Evolutionary conservation across 2,113 vertebrate species (phyloP), one percentile per base, ranked within the genome.

Genomic region (Malurus elegans): DNA sequence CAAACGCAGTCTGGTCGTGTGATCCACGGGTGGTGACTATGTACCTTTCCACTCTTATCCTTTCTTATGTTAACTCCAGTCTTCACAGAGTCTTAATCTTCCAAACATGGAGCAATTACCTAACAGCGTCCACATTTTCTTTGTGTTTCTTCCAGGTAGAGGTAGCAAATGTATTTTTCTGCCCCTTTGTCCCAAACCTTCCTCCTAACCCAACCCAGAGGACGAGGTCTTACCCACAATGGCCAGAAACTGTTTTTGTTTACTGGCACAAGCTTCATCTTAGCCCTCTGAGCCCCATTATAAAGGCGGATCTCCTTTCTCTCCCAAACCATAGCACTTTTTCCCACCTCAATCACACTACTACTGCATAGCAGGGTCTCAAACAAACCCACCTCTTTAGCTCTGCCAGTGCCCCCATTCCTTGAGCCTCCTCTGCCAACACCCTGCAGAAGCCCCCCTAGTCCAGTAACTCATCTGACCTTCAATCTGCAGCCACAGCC

Each of bases 1-100:
- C 53, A 18, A 45, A 13, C 8, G 21, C 21, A 38, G 28, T n/a
- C 14, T 53, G 14, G 12, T 36, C 0, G 0, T 53, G 38, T 23
- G 23, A 45, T 28, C 32, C 38, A 23, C 1, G 0, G 18, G 18
- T n/a, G 18, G 32, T 23, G 18, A 44, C 54, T 23, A 5, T 28
- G 9, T 8, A 24, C 8, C 5, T 51, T 75, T 44, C 36, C 20
- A 51, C 9, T 38, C 21, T 36, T 31, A 75, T 2, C 4, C 26
- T 26, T 76, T 36, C 24, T 45, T 29, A 11, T 40, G 23, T 54
- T 53, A 58, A 58, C 6, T 82, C 8, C 60, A 60, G 32, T 58
- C 29, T 69, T 54, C 64, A 16, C 36, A 42, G 18, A 26, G 26
- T 32, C 31, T 54, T 44, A 58, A 50, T 42, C 26, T 76, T 72